Evolutionary conservation across 2,888 invertebrate species (phyloP).

Genomic region (Flabesymbios commensalis): DNA sequence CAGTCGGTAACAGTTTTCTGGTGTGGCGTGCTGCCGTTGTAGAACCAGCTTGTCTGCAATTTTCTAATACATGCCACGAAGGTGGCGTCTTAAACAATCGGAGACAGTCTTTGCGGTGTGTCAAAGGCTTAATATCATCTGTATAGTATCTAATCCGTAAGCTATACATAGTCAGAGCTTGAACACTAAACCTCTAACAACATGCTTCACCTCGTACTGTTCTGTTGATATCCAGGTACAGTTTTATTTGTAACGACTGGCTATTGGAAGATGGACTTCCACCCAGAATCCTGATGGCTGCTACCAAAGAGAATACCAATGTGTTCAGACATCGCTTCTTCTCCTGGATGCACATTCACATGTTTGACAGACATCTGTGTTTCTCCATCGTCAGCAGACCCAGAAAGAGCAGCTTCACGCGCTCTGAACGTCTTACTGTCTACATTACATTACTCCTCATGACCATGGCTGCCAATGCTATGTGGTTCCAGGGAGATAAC

Average conservation of each 20-base stretch:
- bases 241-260: constrained; percentile 58
- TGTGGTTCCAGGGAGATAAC: constrained; percentile 25
- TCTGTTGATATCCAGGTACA: constrained; percentile 17
- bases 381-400: constrained; percentile 60
- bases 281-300: constrained; percentile 37
- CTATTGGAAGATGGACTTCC: constrained; percentile 60
- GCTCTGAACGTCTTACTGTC: constrained; percentile 47
- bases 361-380: constrained; percentile 62
- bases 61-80: too few species aligned
- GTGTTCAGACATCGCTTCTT: not conserved
- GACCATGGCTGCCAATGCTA: constrained; percentile 45
- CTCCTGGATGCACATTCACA: constrained; percentile 8
- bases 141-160: too few species aligned
- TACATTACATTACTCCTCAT: constrained; percentile 41
- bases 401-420: constrained; percentile 58
- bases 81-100: too few species aligned
- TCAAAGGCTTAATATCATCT: too few species aligned
- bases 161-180: too few species aligned
- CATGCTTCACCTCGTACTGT: too few species aligned
- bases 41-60: too few species aligned
- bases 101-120: too few species aligned
- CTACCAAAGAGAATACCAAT: constrained; percentile 10
- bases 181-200: too few species aligned
- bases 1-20: too few species aligned
- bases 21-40: too few species aligned